A percentile compares a stretch with the other conserved stretches of the same genome.
Conservation (phyloP, 2,888 invertebrate species). For the Gibbula magus region DNA sequence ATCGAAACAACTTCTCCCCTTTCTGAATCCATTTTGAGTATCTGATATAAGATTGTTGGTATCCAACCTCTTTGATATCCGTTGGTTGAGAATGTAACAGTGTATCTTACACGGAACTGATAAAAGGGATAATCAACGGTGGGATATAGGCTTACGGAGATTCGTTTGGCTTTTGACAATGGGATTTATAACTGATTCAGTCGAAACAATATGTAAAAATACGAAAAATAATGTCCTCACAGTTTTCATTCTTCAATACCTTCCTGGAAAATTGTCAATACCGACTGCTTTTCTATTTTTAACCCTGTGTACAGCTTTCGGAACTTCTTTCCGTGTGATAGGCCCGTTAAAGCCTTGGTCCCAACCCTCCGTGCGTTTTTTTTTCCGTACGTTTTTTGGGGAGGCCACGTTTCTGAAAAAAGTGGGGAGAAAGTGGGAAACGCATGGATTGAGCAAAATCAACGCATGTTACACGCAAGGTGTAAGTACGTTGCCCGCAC, state of each 20-base stretch:
- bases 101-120: conserved; percentile 32
- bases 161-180: conserved; percentile 6
- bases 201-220: conserved; percentile 25
- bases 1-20: conserved; percentile 26
- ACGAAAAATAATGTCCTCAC: neutral
- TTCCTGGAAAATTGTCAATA: neutral
- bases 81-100: conserved; percentile 23
- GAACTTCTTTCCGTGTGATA: neutral
- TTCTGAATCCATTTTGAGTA: conserved; percentile 29
- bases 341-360: too few relatives aligned
- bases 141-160: neutral
- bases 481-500: too few relatives aligned
- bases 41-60: conserved; percentile 15
- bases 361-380: too few relatives aligned
- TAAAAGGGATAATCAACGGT: conserved; percentile 24
- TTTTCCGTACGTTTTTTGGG: too few relatives aligned
- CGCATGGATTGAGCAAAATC: too few relatives aligned
- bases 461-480: too few relatives aligned
- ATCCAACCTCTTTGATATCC: conserved; percentile 22
- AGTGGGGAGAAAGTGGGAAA: too few relatives aligned
- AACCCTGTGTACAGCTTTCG: neutral
- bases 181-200: conserved; percentile 21
- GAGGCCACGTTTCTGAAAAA: too few relatives aligned
- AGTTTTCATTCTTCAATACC: conserved; percentile 19
- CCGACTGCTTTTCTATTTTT: neutral